Evolutionary conservation across 2,888 invertebrate species (phyloP).

Genomic region (Tipula confusa): DNA sequence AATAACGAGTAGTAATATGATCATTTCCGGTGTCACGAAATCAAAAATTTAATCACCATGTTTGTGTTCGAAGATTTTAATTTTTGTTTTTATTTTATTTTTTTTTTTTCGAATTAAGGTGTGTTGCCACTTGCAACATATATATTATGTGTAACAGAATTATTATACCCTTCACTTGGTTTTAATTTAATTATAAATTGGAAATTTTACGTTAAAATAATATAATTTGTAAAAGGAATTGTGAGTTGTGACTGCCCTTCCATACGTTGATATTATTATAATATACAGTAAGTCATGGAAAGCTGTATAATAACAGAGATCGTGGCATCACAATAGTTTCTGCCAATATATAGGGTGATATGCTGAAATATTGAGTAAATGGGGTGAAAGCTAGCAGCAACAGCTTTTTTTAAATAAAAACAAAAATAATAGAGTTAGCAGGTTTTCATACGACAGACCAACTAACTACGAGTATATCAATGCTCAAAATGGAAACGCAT

Average conservation of each 20-base stretch:
- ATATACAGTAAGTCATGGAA: not conserved
- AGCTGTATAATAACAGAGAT: too few relatives aligned
- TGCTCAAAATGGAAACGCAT: too few relatives aligned
- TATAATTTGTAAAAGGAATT: not conserved
- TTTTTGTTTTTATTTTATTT: not conserved
- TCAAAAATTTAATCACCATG: not conserved
- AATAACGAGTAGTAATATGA: not conserved
- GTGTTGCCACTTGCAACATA: not conserved
- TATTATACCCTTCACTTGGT: not conserved
- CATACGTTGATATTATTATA: not conserved
- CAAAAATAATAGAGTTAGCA: too few relatives aligned
- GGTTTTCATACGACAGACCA: too few relatives aligned
- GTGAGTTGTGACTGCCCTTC: not conserved
- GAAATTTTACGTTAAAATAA: not conserved
- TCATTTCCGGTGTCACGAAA: conserved; percentile 12
- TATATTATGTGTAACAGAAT: not conserved
- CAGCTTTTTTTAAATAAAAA: too few relatives aligned
- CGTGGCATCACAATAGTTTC: too few relatives aligned
- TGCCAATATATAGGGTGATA: too few relatives aligned
- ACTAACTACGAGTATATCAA: too few relatives aligned
- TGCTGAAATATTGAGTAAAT: too few relatives aligned
- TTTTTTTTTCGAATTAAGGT: not conserved
- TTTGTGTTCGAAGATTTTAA: not conserved
- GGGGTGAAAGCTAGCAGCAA: too few relatives aligned
- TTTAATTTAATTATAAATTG: not conserved